Evolutionary conservation across 2,113 vertebrate species (phyloP), one percentile per base, ranked within the genome.

Genomic region (Menura novaehollandiae): DNA sequence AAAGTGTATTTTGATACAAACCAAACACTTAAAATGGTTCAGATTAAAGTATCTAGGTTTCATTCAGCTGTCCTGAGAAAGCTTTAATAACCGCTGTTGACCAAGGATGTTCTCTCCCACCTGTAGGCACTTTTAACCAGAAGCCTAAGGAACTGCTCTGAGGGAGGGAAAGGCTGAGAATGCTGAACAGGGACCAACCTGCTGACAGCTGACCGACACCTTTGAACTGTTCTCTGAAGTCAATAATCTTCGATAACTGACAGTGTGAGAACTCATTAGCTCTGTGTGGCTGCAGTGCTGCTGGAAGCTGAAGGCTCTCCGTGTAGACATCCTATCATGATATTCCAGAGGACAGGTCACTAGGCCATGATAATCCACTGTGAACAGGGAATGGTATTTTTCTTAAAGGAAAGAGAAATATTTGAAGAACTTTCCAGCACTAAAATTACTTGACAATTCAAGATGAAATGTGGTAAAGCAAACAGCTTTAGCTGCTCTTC

Each of bases 241-340:
- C 84, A 76, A 12, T 66, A 53, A 19, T 26, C 74, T 60, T 82
- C 0, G 0, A 14, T 15, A 85, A 43, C 4, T 46, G 58, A 4
- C 28, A 35, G 32, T 14, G 43, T 0, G 0, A 26, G 60, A 76
- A 14, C 19, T 39, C 1, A 0, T n/a, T 47, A 33, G 26, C 24
- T 47, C 71, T 9, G 26, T 0, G 1, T 7, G 10, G 79, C 55
- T 83, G 67, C n/a, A 43, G 30, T 16, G 33, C n/a, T 86, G 39
- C 22, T 52, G 67, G 37, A 46, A 75, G 56, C 37, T 77, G 78
- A 60, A 19, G 44, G 27, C 12, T 82, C 28, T 22, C 27, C 20
- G 1, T 2, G 11, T 3, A 19, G 23, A 20, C 14, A 51, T 51
- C 18, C 37, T 39, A 10, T n/a, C 32, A 26, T 32, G 28, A 21